phyloP scores from a whole-genome alignment of 2,888 invertebrate species.

The Limnephilus auricula region DNA sequence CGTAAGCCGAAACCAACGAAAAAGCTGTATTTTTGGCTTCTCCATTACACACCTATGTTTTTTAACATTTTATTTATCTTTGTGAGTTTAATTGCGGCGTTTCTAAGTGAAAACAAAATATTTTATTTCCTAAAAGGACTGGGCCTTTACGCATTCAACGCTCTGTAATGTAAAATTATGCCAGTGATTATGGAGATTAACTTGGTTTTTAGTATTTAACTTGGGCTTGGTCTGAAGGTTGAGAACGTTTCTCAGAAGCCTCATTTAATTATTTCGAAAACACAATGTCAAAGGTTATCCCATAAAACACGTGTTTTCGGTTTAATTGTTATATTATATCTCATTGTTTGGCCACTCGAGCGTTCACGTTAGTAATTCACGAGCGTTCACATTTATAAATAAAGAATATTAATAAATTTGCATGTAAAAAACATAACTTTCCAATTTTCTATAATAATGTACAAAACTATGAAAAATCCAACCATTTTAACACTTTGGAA shows the following conservation, averaged over 20 bases:
- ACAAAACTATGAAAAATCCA: too few species aligned
- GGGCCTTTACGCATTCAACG: not conserved
- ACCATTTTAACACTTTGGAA: too few species aligned
- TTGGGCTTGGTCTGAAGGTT: not conserved
- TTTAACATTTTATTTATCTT: too few species aligned
- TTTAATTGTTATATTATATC: not conserved
- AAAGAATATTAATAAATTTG: too few species aligned
- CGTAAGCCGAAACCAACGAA: not conserved
- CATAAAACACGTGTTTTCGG: not conserved
- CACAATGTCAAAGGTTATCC: not conserved
- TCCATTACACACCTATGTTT: too few species aligned
- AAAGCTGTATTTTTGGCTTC: too few species aligned
- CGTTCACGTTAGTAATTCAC: not conserved
- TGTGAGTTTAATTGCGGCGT: too few species aligned
- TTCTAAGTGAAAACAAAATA: too few species aligned
- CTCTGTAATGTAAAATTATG: not conserved
- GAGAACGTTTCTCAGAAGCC: not conserved
- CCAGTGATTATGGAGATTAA: not conserved
- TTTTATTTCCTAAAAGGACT: not conserved
- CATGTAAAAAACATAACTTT: too few species aligned
- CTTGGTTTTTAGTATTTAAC: not conserved
- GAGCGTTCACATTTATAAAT: too few species aligned
- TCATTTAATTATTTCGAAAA: not conserved
- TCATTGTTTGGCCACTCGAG: not conserved
- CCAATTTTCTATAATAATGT: too few species aligned